Base-by-base conservation (phyloP, 2,797 vertebrate genomes). In the Sebastes elongatus region DNA sequence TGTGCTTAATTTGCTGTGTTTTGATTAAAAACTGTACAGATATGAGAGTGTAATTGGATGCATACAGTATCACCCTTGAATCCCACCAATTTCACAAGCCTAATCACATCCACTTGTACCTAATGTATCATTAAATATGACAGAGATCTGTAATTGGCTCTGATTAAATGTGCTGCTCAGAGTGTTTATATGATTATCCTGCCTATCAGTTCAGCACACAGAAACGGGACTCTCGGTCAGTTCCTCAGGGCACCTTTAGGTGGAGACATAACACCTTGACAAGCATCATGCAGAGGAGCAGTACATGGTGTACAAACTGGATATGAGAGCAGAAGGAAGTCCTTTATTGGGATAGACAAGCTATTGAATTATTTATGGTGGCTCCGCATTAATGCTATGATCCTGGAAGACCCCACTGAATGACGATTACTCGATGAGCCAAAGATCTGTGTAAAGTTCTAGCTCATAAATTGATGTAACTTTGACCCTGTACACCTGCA, bases 251-350 rank as follows among this genome's bases (percentile, higher is more conserved):
- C 78, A 85, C 91, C 95, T 95, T 86, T 93, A 95, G 95, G 93
- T 92, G 95, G 95, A 93, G 94, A 93, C 93, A 95, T 87, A 82
- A 92, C 87, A 93, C 95, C 90, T 95, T 80, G 49, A 81, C 87
- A 88, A 18, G 74, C 18, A 9, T 71, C 74, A 35, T 60, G 66
- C 80, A 69, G 72, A 74, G n/a, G 49, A 78, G 53, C 76, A n/a
- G 74, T 20, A 72, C 78, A 76, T 60, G 78, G 32, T 88, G 82
- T 78, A 70, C 76, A 84, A 88, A 91, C 75, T 85, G 65, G 65
- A 83, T 74, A 10, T 83, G 60, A 75, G 73, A 74, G 59, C 72
- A 81, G 71, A 79, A 81, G 66, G 74, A 87, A 83, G 86, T 77
- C 78, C 72, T 83, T 88, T 86, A 91, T 90, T 78, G 81, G 89